Evolutionary conservation across 2,888 invertebrate species (phyloP).

Genomic region (Cerceris ruficornis): DNA sequence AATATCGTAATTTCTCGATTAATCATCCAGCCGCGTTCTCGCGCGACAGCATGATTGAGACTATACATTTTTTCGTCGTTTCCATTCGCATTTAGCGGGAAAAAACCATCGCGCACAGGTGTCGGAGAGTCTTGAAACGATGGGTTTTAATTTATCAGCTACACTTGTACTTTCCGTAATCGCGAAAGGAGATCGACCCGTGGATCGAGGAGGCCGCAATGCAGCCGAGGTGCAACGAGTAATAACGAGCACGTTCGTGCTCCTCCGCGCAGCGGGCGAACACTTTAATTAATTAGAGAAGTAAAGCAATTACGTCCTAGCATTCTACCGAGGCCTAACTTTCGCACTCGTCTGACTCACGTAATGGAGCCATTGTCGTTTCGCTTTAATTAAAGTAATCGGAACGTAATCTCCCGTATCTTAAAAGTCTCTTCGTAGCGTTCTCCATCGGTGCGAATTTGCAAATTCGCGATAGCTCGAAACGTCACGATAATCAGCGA

Average conservation of each 20-base stretch:
- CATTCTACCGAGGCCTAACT: conserved; percentile 21
- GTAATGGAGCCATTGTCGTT: conserved; percentile 38
- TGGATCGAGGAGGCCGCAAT: conserved; percentile 18
- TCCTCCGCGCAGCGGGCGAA: conserved; percentile 25
- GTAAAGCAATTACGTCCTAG: conserved; percentile 51
- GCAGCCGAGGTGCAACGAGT: conserved; percentile 15
- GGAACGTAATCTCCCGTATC: too few species aligned
- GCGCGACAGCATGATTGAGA: too few species aligned
- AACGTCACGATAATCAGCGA: too few species aligned
- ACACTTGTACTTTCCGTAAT: conserved; percentile 29
- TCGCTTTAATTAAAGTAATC: conserved; percentile 43
- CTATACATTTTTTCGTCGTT: background rate
- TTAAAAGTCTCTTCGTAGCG: too few species aligned
- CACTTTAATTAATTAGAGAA: conserved; percentile 66
- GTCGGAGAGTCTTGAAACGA: conserved; percentile 6
- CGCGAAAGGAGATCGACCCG: conserved; percentile 35
- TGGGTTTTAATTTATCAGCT: background rate
- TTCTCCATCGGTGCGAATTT: too few species aligned
- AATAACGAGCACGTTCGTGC: conserved; percentile 33
- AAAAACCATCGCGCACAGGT: background rate
- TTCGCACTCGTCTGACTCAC: conserved; percentile 41
- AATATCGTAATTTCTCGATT: too few species aligned
- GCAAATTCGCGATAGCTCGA: too few species aligned
- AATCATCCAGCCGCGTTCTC: too few species aligned
- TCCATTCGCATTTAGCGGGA: background rate